phyloP scores from a whole-genome alignment of 2,113 vertebrate species.

The Ictalurus punctatus region DNA sequence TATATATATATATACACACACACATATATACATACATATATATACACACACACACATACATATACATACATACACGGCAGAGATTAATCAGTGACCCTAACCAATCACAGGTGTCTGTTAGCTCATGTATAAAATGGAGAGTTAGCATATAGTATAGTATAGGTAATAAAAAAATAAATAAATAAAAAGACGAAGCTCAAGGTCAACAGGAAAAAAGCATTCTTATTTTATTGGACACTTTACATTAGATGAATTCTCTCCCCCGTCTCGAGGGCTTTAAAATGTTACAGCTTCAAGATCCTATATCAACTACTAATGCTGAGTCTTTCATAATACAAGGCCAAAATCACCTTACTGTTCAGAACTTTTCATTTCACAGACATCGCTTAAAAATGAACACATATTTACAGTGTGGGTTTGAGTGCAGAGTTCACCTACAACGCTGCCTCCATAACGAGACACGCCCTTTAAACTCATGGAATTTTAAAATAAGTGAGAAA shows the following conservation, averaged over 20 bases:
- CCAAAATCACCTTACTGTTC: constrained; percentile 80
- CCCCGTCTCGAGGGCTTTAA: constrained; percentile 73
- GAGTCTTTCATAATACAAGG: constrained; percentile 83
- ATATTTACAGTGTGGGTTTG: constrained; percentile 82
- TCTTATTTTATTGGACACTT: constrained; percentile 83
- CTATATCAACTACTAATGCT: constrained; percentile 78
- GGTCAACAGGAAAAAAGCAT: constrained; percentile 58
- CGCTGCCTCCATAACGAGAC: constrained; percentile 99
- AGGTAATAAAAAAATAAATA: not conserved
- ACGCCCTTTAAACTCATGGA: constrained; percentile 99
- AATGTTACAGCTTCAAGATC: constrained; percentile 90
- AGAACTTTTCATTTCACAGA: constrained; percentile 80
- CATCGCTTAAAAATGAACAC: constrained; percentile 90
- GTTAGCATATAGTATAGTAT: too few species aligned
- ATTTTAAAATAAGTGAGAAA: constrained; percentile 87
- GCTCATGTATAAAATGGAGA: not conserved
- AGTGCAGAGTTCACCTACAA: constrained; percentile 91
- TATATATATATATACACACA: too few species aligned
- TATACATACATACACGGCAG: not conserved
- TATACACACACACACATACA: too few species aligned
- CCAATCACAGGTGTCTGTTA: not conserved
- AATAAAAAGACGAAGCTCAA: not conserved
- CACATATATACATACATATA: too few species aligned
- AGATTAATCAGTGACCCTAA: not conserved
- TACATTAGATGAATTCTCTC: constrained; percentile 77